Evolutionary conservation across 2,888 invertebrate species (phyloP), one percentile per base, ranked within the genome.

Genomic region (Eristalis intricaria): DNA sequence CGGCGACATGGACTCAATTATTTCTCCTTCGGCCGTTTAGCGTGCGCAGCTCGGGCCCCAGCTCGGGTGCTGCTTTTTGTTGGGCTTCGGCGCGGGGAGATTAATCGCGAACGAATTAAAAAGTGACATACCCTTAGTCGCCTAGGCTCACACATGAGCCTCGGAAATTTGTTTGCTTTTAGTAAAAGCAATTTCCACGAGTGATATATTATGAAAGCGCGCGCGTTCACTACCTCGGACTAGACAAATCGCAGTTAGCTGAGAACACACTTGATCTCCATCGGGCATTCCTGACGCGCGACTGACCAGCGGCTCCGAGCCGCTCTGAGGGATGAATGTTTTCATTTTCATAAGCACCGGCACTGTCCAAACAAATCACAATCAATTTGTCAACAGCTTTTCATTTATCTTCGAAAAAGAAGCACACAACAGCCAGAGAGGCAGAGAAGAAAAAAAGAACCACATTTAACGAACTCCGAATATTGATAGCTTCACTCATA

Each of bases 301-400:
- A 2, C 26, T 15, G 26, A n/a, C n/a, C n/a, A n/a, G n/a, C n/a
- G n/a, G n/a, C n/a, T n/a, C n/a, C n/a, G n/a, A 26, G 26, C 26
- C 2, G 26, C 26, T 26, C 26, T 26, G 26, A 60, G 60, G 32
- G 32, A 60, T 26, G 23, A 23, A 26, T 15, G 23, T 13, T 13
- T 60, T 26, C 60, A 8, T 11, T 60, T 77, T n/a, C n/a, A 19
- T 50, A 50, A 50, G 8, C 50, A 50, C 50, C 50, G 50, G n/a
- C 50, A 50, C 50, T 50, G 50, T 50, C 50, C 50, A 50, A 64
- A 85, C 77, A 70, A 81, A 85, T 85, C 19, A 35, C 73, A 65
- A 50, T 29, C 61, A 77, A 86, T 86, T 86, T 78, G 82, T 82
- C 78, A 86, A 77, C 85, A 81, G 70, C 50, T 82, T 82, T 82